Percentiles rank a stretch among this genome's conserved stretches.
Conservation (phyloP, 2,888 invertebrate genomes). For the Leptothorax acervorum region DNA sequence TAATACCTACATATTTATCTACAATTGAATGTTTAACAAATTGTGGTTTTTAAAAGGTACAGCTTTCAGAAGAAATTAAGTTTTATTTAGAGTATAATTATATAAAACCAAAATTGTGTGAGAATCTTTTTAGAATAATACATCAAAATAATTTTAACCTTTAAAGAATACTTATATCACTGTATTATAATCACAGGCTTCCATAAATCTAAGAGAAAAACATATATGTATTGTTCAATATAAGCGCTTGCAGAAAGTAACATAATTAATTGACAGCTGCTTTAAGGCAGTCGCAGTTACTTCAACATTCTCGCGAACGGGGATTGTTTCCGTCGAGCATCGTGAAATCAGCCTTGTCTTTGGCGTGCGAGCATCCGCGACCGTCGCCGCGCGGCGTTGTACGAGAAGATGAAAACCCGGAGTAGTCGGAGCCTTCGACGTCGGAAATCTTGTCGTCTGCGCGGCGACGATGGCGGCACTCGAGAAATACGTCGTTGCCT, state of each 20-base stretch:
- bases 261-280: slow-evolving; percentile 32
- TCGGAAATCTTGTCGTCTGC: slow-evolving; percentile 54
- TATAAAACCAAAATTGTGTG: not conserved
- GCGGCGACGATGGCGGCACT: slow-evolving; percentile 61
- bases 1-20: not conserved
- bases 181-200: not conserved
- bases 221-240: not conserved
- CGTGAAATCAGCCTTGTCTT: slow-evolving; percentile 31
- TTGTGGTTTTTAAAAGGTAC: not conserved
- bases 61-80: not conserved
- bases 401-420: slow-evolving; percentile 68
- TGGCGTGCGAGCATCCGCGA: slow-evolving; percentile 34
- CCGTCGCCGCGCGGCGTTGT: slow-evolving; percentile 37
- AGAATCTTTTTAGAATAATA: not conserved
- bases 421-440: slow-evolving; percentile 60
- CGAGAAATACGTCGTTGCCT: slow-evolving; percentile 74
- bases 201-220: not conserved
- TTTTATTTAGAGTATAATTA: not conserved
- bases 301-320: slow-evolving; percentile 9
- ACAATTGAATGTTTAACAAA: not conserved
- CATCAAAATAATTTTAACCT: not conserved
- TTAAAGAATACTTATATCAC: not conserved
- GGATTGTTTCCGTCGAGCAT: slow-evolving; percentile 27
- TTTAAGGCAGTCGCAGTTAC: slow-evolving; percentile 18
- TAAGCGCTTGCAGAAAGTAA: slow-evolving; percentile 2